Base-by-base conservation (phyloP, 2,113 vertebrate genomes). In the Zapus hudsonius region DNA sequence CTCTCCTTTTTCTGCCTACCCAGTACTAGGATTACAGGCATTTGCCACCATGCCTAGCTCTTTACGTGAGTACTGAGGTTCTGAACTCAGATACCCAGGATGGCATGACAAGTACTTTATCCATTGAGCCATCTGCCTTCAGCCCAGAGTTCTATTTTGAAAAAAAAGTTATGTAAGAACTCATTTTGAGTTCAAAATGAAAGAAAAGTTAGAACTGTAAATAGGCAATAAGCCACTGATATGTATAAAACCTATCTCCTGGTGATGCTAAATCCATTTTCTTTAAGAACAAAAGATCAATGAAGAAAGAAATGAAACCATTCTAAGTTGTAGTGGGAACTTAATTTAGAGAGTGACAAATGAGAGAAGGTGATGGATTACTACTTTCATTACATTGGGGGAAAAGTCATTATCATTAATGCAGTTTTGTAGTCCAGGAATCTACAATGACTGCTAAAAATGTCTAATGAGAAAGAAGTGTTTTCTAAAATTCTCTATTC, bases 301-400 rank as follows among this genome's bases (percentile, higher is more conserved):
- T 81, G 61, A 94, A 94, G 38, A 96, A 92, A 73, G 90, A 97
- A 97, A 97, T 79, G 84, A 89, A 82, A 89, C 33, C 31, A 76
- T 96, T 90, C 47, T 93, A 69, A 69, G 31, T 84, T 85, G 38
- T 16, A 90, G 74, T 44, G 70, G 79, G 82, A 97, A 97, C 95
- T 87, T 89, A 87, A 47, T 91, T 95, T 89, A 91, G 84, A 84
- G 59, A 55, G 12, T 20, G 13, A 63, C 69, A 96, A 96, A 94
- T 94, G 74, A 87, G 81, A 94, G 74, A 42, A 64, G 36, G 78
- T 95, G 84, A 95, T 70, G 11, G 66, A 94, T 95, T 76, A 82
- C 83, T 67, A 74, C 66, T 84, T 91, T 87, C 64, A 87, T 80
- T 89, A 90, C 57, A 47, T 84, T 92, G 84, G 86, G 90, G n/a